Conservation (phyloP, 53 echinoderm and acorn worm genomes). For the Pentamera pediparva region DNA sequence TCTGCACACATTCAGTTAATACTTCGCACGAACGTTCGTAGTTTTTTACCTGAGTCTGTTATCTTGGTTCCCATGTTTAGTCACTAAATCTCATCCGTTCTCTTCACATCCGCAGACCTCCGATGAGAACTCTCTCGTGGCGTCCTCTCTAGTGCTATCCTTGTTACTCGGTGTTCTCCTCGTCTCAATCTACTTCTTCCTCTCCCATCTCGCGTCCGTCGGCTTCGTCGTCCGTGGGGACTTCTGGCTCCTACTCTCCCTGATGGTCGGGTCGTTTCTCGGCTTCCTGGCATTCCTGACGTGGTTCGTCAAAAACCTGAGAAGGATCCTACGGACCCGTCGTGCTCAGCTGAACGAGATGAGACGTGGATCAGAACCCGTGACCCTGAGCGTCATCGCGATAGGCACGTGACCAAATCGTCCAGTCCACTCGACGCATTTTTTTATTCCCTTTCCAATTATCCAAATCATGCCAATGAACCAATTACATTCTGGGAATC, state of each 20-base stretch:
- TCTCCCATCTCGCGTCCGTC: background rate
- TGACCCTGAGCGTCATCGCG: background rate
- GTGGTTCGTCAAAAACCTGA: background rate
- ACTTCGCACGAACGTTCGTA: too few relatives aligned
- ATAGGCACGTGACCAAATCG: too few relatives aligned
- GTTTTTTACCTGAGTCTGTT: too few relatives aligned
- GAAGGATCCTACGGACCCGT: background rate
- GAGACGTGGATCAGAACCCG: background rate
- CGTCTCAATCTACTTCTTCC: background rate
- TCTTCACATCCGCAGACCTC: background rate
- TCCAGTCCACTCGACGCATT: too few relatives aligned
- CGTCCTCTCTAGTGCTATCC: background rate
- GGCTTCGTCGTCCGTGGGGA: background rate
- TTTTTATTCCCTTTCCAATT: too few relatives aligned
- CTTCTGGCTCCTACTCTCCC: background rate
- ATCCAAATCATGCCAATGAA: too few relatives aligned
- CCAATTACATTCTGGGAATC: too few relatives aligned
- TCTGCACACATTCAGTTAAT: too few relatives aligned
- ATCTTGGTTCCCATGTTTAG: too few relatives aligned
- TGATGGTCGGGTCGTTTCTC: background rate
- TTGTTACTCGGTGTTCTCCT: background rate
- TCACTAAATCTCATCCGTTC: too few relatives aligned
- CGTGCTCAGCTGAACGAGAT: background rate
- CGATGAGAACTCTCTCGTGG: background rate
- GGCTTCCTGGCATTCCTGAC: background rate